A percentile compares a stretch with the other conserved stretches of the same genome.
Evolutionary conservation across 2,113 vertebrate genomes (phyloP).

Genomic region (Hippolais icterina): DNA sequence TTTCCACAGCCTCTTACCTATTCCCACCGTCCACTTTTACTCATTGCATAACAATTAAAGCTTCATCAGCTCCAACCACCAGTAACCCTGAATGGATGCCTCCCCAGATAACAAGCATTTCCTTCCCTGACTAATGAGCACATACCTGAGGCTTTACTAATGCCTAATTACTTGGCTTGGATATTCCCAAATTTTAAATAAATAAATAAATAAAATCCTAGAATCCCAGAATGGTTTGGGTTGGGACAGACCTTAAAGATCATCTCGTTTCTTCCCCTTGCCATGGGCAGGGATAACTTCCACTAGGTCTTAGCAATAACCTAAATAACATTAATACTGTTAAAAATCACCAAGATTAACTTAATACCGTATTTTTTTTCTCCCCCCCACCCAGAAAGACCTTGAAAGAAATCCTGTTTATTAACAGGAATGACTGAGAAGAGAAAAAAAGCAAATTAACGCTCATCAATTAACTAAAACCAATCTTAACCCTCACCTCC

Average conservation of each 20-base stretch:
- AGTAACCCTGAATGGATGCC: neutral
- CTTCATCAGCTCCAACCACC: neutral
- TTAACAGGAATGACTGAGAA: neutral
- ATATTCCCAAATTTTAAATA: neutral
- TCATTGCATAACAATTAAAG: neutral
- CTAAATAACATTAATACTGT: neutral
- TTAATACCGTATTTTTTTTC: neutral
- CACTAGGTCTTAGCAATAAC: neutral
- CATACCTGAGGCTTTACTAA: neutral
- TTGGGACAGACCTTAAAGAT: neutral
- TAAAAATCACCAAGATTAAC: neutral
- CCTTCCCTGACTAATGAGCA: neutral
- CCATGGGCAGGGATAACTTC: neutral
- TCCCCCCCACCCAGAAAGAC: neutral
- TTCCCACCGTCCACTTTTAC: neutral
- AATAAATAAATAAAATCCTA: neutral
- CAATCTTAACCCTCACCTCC: neutral
- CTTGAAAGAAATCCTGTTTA: slow-evolving; percentile 15
- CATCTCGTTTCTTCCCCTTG: neutral
- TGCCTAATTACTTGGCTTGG: neutral
- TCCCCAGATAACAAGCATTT: neutral
- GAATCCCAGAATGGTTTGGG: neutral
- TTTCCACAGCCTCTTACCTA: neutral
- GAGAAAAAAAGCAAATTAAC: slow-evolving; percentile 1
- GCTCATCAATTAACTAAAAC: neutral